These are phyloP conservation scores for Carposina sasakii DNA, from an alignment of 1,140 invertebrate species.

Conservation along the genomic window DNA sequence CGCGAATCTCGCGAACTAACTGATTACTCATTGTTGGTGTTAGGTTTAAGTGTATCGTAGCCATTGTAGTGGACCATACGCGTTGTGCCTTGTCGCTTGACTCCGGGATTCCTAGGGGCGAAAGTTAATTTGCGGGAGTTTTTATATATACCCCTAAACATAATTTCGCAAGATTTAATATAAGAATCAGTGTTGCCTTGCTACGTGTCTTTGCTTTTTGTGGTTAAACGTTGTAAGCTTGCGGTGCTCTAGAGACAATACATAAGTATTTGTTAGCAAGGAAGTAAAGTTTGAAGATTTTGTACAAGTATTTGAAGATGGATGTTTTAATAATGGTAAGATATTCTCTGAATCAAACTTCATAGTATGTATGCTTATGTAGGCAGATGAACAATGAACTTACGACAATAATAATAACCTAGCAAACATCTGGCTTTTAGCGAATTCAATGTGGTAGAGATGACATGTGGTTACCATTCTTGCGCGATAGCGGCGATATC, in stretches of 20 bases:
- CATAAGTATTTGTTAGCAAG: conserved; percentile 19
- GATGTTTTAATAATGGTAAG: conserved; percentile 30
- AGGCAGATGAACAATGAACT: conserved; percentile 24
- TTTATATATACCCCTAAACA: conserved; percentile 41
- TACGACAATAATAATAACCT: conserved; percentile 44
- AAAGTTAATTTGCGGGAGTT: conserved; percentile 43
- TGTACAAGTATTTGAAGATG: conserved; percentile 21
- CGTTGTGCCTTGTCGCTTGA: conserved; percentile 58
- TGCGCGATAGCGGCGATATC: conserved; percentile 28
- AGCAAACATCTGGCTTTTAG: conserved; percentile 54
- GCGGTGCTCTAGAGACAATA: conserved; percentile 52
- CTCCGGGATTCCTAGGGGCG: conserved; percentile 26
- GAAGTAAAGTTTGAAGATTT: conserved; percentile 20
- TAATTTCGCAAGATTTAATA: conserved; percentile 45
- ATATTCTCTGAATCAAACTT: conserved; percentile 22
- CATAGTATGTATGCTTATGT: conserved; percentile 9
- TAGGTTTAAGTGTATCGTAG: conserved; percentile 53
- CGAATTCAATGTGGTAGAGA: conserved; percentile 40
- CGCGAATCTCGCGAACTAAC: conserved; percentile 39
- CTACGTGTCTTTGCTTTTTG: conserved; percentile 68
- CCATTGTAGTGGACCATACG: conserved; percentile 56
- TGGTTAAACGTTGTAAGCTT: conserved; percentile 53
- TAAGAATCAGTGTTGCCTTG: conserved; percentile 67
- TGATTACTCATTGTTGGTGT: conserved; percentile 44
- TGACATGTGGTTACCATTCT: conserved; percentile 63